Percentiles rank a stretch among this genome's conserved stretches.
These are phyloP conservation scores for Thelaira solivaga DNA, from an alignment of 2,888 invertebrate genomes.

Conservation along the genomic window DNA sequence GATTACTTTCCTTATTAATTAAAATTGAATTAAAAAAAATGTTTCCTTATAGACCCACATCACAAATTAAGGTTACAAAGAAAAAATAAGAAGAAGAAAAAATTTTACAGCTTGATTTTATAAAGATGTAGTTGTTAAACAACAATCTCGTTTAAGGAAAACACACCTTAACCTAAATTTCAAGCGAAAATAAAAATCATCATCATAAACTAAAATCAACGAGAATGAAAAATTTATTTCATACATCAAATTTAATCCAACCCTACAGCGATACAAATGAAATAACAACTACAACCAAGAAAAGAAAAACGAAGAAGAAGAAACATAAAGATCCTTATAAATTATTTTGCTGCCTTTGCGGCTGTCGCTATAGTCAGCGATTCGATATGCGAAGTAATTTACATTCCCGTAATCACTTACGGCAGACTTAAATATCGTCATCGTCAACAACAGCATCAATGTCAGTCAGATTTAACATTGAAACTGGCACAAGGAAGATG, in stretches of 20 bases:
- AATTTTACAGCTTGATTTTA: background rate
- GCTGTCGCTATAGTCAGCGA: background rate
- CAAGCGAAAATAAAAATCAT: background rate
- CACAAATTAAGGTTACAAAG: background rate
- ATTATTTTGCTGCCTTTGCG: background rate
- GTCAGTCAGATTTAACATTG: constrained; percentile 52
- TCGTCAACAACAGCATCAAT: constrained; percentile 50
- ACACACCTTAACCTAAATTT: constrained; percentile 49
- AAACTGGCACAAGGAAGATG: constrained; percentile 6
- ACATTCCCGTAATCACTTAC: constrained; percentile 41
- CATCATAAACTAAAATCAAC: background rate
- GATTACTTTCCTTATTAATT: no score
- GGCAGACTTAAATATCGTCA: constrained; percentile 1
- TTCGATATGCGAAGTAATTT: constrained; percentile 49
- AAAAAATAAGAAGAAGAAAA: background rate
- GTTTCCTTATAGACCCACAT: no score
- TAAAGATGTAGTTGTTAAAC: background rate
- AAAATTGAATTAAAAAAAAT: no score
- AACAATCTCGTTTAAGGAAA: background rate
- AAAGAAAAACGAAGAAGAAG: no score
- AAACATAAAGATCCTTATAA: constrained; percentile 33
- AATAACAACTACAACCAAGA: constrained; percentile 2
- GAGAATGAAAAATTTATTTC: constrained; percentile 34
- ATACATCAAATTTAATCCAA: constrained; percentile 41
- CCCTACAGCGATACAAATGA: constrained; percentile 11